Evolutionary conservation across 2,888 invertebrate species (phyloP).

Genomic region (Lasioglossum villosulum): DNA sequence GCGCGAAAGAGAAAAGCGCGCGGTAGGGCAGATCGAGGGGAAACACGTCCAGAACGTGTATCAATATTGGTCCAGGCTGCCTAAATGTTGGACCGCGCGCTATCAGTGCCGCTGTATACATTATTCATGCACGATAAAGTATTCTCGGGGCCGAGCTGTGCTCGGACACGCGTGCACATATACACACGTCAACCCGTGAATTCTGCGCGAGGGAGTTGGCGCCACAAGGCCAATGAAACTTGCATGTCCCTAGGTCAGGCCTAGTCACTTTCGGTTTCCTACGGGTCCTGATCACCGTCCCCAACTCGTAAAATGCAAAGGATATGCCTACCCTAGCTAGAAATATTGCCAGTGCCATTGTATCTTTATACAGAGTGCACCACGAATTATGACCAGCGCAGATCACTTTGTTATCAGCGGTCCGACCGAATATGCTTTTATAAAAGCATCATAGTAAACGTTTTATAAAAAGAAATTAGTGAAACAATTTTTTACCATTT

Average conservation of each 20-base stretch:
- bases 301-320: neutral
- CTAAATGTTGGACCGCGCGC: conserved; percentile 71
- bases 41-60: conserved; percentile 66
- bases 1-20: conserved; percentile 19
- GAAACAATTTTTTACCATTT: too few relatives aligned
- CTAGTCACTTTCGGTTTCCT: neutral
- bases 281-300: neutral
- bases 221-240: conserved; percentile 26
- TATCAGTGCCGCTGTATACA: conserved; percentile 70
- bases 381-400: too few relatives aligned
- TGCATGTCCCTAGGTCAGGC: conserved; percentile 6
- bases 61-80: conserved; percentile 71
- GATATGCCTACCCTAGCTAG: neutral
- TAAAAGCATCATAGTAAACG: too few relatives aligned
- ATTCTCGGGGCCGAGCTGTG: conserved; percentile 60
- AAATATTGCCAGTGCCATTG: neutral
- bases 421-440: too few relatives aligned
- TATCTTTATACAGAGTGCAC: neutral
- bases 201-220: neutral
- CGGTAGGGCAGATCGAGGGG: conserved; percentile 15
- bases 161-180: conserved; percentile 36
- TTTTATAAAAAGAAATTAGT: too few relatives aligned
- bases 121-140: conserved; percentile 75
- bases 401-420: too few relatives aligned
- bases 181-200: conserved; percentile 30